Percentiles rank a stretch among this genome's conserved stretches.
These are phyloP conservation scores for Margarornis squamiger DNA, from an alignment of 2,797 vertebrate genomes.

Conservation along the genomic window DNA sequence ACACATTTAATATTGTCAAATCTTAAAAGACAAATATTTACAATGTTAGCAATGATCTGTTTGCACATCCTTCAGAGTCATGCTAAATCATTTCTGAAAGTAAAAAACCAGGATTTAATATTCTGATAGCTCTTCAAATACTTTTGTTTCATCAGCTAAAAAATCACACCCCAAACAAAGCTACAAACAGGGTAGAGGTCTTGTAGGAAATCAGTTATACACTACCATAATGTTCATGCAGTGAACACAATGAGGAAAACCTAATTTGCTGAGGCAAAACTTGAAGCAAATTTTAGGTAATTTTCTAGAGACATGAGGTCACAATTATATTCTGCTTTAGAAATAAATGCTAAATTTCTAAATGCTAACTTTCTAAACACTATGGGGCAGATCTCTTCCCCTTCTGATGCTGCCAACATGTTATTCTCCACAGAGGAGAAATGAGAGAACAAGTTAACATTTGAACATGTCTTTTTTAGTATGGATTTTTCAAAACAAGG, in stretches of 20 bases:
- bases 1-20: not conserved
- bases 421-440: not conserved
- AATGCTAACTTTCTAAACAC: not conserved
- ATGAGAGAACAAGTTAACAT: not conserved
- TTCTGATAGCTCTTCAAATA: not conserved
- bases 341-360: not conserved
- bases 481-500: not conserved
- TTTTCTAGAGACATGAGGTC: not conserved
- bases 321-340: not conserved
- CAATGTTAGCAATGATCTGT: not conserved
- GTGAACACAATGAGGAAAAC: not conserved
- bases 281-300: not conserved
- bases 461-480: not conserved
- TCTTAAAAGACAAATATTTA: not conserved
- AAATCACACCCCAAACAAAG: not conserved
- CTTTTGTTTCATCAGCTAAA: not conserved
- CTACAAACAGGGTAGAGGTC: not conserved
- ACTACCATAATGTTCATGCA: not conserved
- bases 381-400: not conserved
- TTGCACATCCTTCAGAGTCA: not conserved
- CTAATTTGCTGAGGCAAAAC: not conserved
- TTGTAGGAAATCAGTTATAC: not conserved
- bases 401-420: not conserved
- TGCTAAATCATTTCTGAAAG: not conserved
- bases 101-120: not conserved